Conservation (phyloP, 2,797 vertebrate genomes). For the Heteromormyrus szaboi region DNA sequence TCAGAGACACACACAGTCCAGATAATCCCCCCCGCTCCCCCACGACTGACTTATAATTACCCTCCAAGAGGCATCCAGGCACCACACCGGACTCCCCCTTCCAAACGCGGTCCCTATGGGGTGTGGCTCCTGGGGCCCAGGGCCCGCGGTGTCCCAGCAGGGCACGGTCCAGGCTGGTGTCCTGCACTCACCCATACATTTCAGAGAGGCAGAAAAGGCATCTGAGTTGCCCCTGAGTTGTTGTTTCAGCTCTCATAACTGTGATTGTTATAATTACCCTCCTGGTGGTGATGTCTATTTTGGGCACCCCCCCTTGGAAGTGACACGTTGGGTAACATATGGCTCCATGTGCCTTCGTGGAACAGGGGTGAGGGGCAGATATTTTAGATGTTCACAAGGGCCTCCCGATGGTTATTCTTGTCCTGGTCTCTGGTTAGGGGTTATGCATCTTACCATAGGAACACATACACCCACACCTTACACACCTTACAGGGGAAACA, state of each 20-base stretch:
- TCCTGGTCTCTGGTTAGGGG: background rate
- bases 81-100: background rate
- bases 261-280: slow-evolving; percentile 15
- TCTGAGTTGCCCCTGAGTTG: background rate
- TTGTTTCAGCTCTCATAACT: slow-evolving; percentile 15
- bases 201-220: background rate
- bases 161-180: background rate
- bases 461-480: background rate
- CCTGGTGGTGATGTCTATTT: background rate
- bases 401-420: background rate
- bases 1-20: background rate
- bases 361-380: background rate
- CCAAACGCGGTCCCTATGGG: background rate
- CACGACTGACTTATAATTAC: background rate
- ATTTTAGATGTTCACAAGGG: background rate
- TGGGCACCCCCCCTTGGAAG: background rate
- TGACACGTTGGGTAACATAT: background rate
- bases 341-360: background rate
- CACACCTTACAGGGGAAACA: background rate
- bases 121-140: background rate
- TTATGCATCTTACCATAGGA: background rate
- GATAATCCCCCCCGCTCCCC: background rate
- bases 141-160: background rate
- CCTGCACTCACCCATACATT: background rate
- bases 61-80: background rate